Evolutionary conservation across 2,113 vertebrate species (phyloP).

Genomic region (Rhea pennata): DNA sequence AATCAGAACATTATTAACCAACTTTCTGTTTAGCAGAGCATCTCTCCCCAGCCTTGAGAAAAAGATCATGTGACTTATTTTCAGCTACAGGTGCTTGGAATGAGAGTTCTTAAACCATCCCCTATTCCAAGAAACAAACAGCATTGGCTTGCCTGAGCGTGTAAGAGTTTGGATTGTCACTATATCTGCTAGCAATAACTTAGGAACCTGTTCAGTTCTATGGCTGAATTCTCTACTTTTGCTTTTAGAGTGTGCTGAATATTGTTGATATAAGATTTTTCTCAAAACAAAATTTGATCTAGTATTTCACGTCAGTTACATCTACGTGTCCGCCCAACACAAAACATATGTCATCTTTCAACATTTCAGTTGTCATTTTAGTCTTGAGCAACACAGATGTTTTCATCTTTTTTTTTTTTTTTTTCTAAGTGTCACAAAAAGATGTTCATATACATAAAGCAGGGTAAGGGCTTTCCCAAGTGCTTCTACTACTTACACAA

Average conservation of each 20-base stretch:
- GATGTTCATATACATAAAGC: neutral
- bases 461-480: constrained; percentile 18
- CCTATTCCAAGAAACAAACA: neutral
- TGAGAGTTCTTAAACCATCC: neutral
- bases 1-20: neutral
- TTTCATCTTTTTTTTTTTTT: constrained; percentile 26
- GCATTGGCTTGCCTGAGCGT: neutral
- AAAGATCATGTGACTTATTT: neutral
- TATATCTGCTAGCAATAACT: neutral
- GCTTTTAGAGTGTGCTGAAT: neutral
- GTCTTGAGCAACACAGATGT: neutral
- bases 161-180: fast-evolving
- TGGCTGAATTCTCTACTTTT: neutral
- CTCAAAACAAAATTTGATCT: neutral
- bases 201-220: neutral
- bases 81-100: neutral
- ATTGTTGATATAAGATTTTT: neutral
- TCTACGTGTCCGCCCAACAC: neutral
- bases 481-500: neutral
- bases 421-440: constrained; percentile 20
- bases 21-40: neutral
- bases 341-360: constrained; percentile 2
- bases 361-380: constrained; percentile 7
- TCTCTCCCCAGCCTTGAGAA: neutral
- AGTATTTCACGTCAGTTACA: neutral